Percentiles rank a stretch among this genome's conserved stretches.
phyloP scores from a whole-genome alignment of 2,797 vertebrate species.

The Microchirus variegatus region DNA sequence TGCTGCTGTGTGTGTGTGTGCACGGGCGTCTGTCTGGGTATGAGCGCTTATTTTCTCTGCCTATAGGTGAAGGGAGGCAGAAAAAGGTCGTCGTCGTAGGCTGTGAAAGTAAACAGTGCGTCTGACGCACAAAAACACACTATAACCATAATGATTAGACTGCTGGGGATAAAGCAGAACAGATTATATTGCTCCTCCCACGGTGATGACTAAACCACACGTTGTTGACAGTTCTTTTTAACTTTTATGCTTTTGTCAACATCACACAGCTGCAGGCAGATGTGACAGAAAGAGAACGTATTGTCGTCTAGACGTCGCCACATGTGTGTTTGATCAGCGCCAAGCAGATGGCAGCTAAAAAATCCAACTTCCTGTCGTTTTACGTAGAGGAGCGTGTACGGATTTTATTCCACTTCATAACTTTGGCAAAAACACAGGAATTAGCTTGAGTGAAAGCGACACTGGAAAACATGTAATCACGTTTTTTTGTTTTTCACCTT shows the following conservation, averaged over 20 bases:
- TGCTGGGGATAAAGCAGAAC: not conserved
- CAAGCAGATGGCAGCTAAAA: constrained; percentile 20
- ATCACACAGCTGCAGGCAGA: constrained; percentile 20
- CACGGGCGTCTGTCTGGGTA: constrained; percentile 24
- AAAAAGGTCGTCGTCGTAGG: constrained; percentile 36
- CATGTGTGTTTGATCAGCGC: constrained; percentile 26
- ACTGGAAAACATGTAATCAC: not conserved
- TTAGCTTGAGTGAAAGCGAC: not conserved
- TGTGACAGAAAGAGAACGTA: constrained; percentile 1
- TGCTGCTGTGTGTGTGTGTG: too few species aligned
- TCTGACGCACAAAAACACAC: constrained; percentile 38
- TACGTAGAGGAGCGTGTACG: too few species aligned
- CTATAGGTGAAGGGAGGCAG: constrained; percentile 25
- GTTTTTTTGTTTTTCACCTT: not conserved
- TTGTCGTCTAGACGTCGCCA: constrained; percentile 35
- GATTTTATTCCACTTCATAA: too few species aligned
- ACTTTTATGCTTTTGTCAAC: too few species aligned
- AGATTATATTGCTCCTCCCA: not conserved
- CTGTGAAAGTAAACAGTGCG: constrained; percentile 62
- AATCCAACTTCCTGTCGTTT: not conserved
- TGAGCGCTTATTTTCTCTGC: constrained; percentile 27
- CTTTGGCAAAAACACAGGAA: not conserved
- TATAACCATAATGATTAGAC: not conserved
- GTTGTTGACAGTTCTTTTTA: not conserved
- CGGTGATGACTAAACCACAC: not conserved